Conservation (phyloP, 1,140 invertebrate genomes). For the Bilobella aurantiaca region DNA sequence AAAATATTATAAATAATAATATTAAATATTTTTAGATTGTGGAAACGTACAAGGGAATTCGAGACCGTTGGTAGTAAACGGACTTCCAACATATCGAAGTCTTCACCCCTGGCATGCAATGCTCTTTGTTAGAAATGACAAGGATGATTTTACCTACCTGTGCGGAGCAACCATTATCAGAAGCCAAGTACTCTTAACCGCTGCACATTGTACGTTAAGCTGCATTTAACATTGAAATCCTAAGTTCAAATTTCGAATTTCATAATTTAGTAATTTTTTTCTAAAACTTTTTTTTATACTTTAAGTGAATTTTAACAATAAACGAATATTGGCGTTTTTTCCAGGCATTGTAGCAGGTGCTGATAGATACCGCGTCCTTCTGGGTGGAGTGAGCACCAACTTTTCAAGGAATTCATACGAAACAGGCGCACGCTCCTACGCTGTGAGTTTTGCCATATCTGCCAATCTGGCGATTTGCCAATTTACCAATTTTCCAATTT, state of each 20-base stretch:
- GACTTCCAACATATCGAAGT: not conserved
- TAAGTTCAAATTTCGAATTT: too few species aligned
- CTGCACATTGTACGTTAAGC: slow-evolving; percentile 14
- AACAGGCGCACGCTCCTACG: not conserved
- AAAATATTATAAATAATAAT: not conserved
- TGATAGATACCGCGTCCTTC: not conserved
- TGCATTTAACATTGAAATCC: not conserved
- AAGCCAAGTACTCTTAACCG: slow-evolving; percentile 9
- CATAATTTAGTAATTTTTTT: too few species aligned
- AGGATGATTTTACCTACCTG: not conserved
- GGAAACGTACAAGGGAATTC: not conserved
- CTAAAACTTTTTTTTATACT: too few species aligned
- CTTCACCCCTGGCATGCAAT: slow-evolving; percentile 6
- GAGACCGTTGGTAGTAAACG: not conserved
- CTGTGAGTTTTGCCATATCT: not conserved
- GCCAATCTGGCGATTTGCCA: not conserved
- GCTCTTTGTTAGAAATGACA: not conserved
- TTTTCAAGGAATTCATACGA: not conserved
- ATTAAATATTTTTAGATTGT: not conserved
- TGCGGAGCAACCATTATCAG: slow-evolving; percentile 10
- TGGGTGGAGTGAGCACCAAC: not conserved
- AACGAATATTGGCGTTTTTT: not conserved
- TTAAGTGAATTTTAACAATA: too few species aligned
- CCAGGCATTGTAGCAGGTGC: not conserved
- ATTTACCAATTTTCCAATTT: not conserved